Evolutionary conservation across 2,888 invertebrate species (phyloP).

Genomic region (Liodrosophila aerea): DNA sequence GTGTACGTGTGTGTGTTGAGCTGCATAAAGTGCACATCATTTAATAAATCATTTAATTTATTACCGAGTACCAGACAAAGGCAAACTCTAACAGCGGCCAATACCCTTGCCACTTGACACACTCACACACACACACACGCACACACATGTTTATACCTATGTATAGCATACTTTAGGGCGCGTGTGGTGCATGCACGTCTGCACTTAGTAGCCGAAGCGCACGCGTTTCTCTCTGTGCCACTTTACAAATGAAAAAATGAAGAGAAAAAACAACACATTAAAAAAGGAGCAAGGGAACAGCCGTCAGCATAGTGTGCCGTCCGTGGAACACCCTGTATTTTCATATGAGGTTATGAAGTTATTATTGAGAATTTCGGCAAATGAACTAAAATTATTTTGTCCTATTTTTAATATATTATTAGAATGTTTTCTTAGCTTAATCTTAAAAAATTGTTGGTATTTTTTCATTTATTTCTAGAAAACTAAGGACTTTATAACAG

Average conservation of each 20-base stretch:
- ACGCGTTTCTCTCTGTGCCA: slow-evolving; percentile 34
- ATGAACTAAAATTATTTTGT: too few species aligned
- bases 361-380: too few species aligned
- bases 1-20: slow-evolving; percentile 6
- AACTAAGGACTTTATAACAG: too few species aligned
- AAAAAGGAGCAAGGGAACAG: neutral
- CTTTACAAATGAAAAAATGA: slow-evolving; percentile 59
- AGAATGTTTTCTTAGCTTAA: too few species aligned
- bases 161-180: slow-evolving; percentile 38
- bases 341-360: too few species aligned
- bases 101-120: neutral
- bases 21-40: slow-evolving; percentile 64
- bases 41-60: slow-evolving; percentile 73
- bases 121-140: neutral
- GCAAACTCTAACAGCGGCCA: slow-evolving; percentile 7
- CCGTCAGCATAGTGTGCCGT: too few species aligned
- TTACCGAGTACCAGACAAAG: slow-evolving; percentile 30
- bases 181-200: slow-evolving; percentile 41
- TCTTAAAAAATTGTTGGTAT: too few species aligned
- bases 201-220: slow-evolving; percentile 28
- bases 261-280: slow-evolving; percentile 5
- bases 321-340: too few species aligned
- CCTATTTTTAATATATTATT: too few species aligned
- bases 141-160: neutral
- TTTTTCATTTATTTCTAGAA: too few species aligned